phyloP scores from a whole-genome alignment of 92 coral and sea anemone genomes.

The Paragorgia papillata region DNA sequence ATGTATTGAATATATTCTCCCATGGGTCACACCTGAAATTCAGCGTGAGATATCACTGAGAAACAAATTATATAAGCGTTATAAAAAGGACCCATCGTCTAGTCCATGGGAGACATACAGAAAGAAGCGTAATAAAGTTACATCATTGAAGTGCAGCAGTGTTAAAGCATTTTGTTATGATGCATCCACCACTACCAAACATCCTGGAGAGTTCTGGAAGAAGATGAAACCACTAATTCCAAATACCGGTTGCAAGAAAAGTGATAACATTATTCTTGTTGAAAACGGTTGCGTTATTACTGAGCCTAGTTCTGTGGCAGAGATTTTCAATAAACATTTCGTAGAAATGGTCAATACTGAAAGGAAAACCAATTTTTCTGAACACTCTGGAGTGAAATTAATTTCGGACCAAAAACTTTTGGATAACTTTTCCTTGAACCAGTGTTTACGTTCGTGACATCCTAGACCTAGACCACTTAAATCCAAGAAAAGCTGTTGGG shows the following conservation, averaged over 20 bases:
- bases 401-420: not conserved
- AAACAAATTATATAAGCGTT: slow-evolving; percentile 43
- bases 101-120: slow-evolving; percentile 37
- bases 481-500: too few relatives aligned
- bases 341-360: slow-evolving; percentile 5
- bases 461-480: too few relatives aligned
- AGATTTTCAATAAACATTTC: slow-evolving; percentile 41
- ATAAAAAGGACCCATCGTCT: slow-evolving; percentile 24
- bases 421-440: too few relatives aligned
- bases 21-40: slow-evolving; percentile 46
- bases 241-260: not conserved
- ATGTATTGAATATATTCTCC: too few relatives aligned
- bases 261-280: slow-evolving; percentile 39
- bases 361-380: not conserved
- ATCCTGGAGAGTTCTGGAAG: slow-evolving; percentile 55
- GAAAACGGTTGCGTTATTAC: slow-evolving; percentile 39
- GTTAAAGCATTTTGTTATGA: slow-evolving; percentile 32
- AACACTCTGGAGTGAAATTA: slow-evolving; percentile 8
- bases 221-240: slow-evolving; percentile 53
- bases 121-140: slow-evolving; percentile 25
- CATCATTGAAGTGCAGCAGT: slow-evolving; percentile 39
- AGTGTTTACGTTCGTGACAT: too few relatives aligned
- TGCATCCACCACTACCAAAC: slow-evolving; percentile 27
- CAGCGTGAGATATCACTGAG: slow-evolving; percentile 32
- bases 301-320: slow-evolving; percentile 52